A percentile compares a stretch with the other conserved stretches of the same genome.
Evolutionary conservation across 2,888 invertebrate genomes (phyloP).

Genomic region (Lasioglossum leucozonium): DNA sequence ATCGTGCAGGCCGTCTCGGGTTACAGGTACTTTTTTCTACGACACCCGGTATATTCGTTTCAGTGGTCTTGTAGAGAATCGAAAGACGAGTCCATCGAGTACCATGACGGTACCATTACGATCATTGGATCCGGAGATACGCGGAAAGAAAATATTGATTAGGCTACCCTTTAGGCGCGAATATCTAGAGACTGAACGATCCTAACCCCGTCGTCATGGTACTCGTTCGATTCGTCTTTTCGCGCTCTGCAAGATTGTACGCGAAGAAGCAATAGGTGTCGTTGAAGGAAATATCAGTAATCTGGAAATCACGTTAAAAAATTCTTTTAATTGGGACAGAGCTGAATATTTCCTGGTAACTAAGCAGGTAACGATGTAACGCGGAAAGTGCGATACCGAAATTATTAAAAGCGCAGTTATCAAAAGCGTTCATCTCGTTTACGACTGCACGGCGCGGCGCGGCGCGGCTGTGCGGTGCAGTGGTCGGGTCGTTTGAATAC

Average conservation of each 20-base stretch:
- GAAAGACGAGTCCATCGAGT: background rate
- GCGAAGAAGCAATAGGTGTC: background rate
- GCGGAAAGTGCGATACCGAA: background rate
- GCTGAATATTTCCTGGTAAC: background rate
- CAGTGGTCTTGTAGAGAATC: background rate
- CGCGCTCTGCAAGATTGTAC: too few species aligned
- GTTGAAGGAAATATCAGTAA: background rate
- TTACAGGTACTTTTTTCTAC: background rate
- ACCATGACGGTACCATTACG: background rate
- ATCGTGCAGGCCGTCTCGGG: too few species aligned
- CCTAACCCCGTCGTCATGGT: background rate
- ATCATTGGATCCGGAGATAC: background rate
- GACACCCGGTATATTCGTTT: background rate
- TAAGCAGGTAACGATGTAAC: background rate
- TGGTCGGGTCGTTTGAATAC: background rate
- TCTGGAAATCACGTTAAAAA: too few species aligned
- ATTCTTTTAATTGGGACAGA: too few species aligned
- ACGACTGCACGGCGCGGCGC: too few species aligned
- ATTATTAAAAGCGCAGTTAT: background rate
- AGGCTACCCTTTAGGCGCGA: background rate
- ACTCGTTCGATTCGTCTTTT: background rate
- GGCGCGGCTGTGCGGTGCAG: background rate
- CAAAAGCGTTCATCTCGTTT: background rate
- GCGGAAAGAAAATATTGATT: too few species aligned
- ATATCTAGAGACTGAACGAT: background rate